A percentile compares a stretch with the other conserved stretches of the same genome.
These are phyloP conservation scores for Oeneis ivallda DNA, from an alignment of 2,888 invertebrate species.

Conservation along the genomic window DNA sequence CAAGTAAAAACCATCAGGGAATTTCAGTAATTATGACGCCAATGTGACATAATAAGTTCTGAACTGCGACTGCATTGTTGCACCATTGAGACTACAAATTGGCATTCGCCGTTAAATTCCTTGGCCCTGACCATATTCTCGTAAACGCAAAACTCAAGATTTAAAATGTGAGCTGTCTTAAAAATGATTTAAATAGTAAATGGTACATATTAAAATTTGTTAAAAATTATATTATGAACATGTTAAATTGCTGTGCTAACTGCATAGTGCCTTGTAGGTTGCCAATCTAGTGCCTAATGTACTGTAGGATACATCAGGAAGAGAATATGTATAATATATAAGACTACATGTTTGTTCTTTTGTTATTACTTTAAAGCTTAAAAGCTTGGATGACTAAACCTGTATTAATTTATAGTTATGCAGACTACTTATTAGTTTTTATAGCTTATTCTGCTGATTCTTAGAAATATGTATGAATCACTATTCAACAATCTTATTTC, in stretches of 20 bases:
- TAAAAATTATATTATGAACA: conserved; percentile 56
- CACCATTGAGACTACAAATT: too few relatives aligned
- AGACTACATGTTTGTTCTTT: conserved; percentile 41
- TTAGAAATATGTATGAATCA: conserved; percentile 24
- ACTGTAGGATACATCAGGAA: conserved; percentile 50
- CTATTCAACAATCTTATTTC: conserved; percentile 28
- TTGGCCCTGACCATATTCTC: neutral
- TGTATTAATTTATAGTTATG: conserved; percentile 17
- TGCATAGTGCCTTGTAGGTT: conserved; percentile 83
- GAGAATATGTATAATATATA: conserved; percentile 42
- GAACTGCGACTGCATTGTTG: too few relatives aligned
- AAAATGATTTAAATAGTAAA: conserved; percentile 41
- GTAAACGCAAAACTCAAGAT: conserved; percentile 13
- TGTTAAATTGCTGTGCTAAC: conserved; percentile 78
- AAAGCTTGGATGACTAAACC: conserved; percentile 37
- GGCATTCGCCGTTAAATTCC: too few relatives aligned
- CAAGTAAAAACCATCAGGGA: too few relatives aligned
- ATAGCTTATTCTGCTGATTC: conserved; percentile 29
- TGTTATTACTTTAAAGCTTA: conserved; percentile 45
- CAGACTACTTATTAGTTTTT: conserved; percentile 23
- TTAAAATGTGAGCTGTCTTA: conserved; percentile 12
- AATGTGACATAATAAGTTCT: neutral
- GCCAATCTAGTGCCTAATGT: conserved; percentile 82
- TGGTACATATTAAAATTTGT: conserved; percentile 51
- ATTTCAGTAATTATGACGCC: neutral